Evolutionary conservation across 2,797 vertebrate genomes (phyloP), one percentile per base, ranked within the genome.

Genomic region (Serranus cabrilla): DNA sequence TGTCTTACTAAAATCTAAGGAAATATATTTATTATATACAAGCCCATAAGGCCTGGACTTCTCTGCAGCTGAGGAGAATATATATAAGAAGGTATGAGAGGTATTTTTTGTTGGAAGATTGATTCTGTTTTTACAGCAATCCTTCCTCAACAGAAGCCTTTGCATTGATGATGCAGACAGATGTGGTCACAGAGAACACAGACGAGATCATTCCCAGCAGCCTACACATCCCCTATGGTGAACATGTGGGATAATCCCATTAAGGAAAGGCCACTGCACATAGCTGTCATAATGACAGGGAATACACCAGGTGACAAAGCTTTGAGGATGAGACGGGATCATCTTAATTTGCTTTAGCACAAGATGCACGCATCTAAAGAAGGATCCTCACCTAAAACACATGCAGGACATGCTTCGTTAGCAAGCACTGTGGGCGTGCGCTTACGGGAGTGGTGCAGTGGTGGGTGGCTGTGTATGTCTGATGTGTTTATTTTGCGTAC

Each of bases 241-340:
- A 89, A 87, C 80, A 86, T 82, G 82, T 87, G 71, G 81, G 72
- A 86, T 90, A 90, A 93, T 90, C 88, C 73, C 49, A 88, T 91
- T 87, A 76, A 74, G 18, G 57, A 54, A 66, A 78, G 82, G 82
- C 82, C 79, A 68, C 75, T 56, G 77, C 85, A 87, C 69, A 62
- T 66, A 60, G 81, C 76, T 76, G 86, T 87, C 84, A 86, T 57
- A 64, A 74, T 76, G 75, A 82, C 37, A 2, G 23, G 56, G 76
- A 59, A 84, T 60, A 64, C 71, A 85, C 75, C 80, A 80, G 83
- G 84, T 89, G 89, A 90, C 81, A 82, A 82, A 85, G 86, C 83
- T 82, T 60, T 74, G 70, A 71, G 83, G 87, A 84, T 84, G 55
- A 86, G 47, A 85, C 78, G 61, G 80, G 81, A 85, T 89, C 76